Evolutionary conservation across 2,888 invertebrate species (phyloP).

Genomic region (Sabellastarte sp.): DNA sequence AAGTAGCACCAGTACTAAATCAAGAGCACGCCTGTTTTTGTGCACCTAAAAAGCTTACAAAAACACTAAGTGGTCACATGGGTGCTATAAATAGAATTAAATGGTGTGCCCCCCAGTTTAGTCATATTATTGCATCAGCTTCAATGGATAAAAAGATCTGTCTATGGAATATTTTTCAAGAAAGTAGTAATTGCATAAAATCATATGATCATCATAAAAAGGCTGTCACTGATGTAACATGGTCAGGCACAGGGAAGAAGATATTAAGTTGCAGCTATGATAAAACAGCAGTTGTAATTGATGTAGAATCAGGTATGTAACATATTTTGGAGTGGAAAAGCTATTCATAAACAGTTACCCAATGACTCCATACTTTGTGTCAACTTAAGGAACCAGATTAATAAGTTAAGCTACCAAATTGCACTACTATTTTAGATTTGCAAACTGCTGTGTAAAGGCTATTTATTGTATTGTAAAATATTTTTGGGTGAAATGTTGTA

Average conservation of each 20-base stretch:
- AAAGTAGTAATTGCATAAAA: conserved; percentile 35
- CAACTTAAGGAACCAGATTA: too few species aligned
- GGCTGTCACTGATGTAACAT: conserved; percentile 53
- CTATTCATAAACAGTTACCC: too few species aligned
- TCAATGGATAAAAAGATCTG: conserved; percentile 53
- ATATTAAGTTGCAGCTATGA: conserved; percentile 55
- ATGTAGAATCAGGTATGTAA: conserved; percentile 51
- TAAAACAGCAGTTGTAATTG: conserved; percentile 42
- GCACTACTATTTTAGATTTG: too few species aligned
- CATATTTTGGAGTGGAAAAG: too few species aligned
- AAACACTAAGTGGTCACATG: conserved; percentile 2
- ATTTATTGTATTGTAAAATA: not conserved
- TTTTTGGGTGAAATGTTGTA: not conserved
- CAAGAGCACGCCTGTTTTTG: too few species aligned
- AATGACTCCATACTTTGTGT: too few species aligned
- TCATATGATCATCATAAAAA: conserved; percentile 38
- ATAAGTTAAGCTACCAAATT: too few species aligned
- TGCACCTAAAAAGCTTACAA: not conserved
- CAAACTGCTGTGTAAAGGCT: too few species aligned
- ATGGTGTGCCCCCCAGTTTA: conserved; percentile 46
- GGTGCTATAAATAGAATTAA: conserved; percentile 45
- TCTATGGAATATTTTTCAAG: conserved; percentile 54
- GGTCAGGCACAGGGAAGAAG: conserved; percentile 43
- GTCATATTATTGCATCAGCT: conserved; percentile 52
- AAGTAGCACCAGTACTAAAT: too few species aligned